Base-by-base conservation (phyloP, 2,888 invertebrate genomes). In the Caenorhabditis uteleia region DNA sequence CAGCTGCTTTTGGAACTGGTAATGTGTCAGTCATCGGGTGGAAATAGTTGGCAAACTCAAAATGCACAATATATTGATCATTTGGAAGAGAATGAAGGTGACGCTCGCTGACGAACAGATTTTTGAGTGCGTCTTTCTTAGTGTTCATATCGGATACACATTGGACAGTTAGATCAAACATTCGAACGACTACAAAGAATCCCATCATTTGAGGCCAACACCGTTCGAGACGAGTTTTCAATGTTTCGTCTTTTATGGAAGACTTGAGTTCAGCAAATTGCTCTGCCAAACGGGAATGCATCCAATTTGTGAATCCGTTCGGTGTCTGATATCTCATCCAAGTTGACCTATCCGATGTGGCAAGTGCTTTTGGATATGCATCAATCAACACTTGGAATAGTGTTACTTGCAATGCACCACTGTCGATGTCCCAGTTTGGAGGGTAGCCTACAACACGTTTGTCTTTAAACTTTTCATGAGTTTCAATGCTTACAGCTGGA, bases 331-430 rank as follows among this genome's bases (percentile, higher is more conserved):
- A 82, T 21, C 72, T 70, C 39, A 79, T 59, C 81, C 81, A 81
- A 14, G 74, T 68, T 3, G 68, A 59, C 21, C 79, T 62, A 44
- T 76, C 74, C 2, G 74, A 90, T 78, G 85, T 84, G 27, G 94
- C 93, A 81, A 92, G 88, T 85, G 97, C 95, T 86, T 93, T 95
- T 0, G 98, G 97, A 86, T 97, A 98, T 82, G 91, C 90, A 84
- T 98, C 75, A 18, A 75, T 69, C 23, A 70, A 61, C 8, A 60
- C 45, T 44, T 57, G 60, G 8, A 46, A 43, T 36, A 98, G 86
- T 0, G 91, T 91, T 59, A 97, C 89, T 86, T 95, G 95, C 50
- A 98, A 85, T 0, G 95, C 94, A 1, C 94, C 97, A 2, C 95
- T 95, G 70, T 91, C 91, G 47, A 82, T 79, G 40, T 83, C 65